Conservation (phyloP, 2,113 vertebrate species). For the Rhineura floridana region DNA sequence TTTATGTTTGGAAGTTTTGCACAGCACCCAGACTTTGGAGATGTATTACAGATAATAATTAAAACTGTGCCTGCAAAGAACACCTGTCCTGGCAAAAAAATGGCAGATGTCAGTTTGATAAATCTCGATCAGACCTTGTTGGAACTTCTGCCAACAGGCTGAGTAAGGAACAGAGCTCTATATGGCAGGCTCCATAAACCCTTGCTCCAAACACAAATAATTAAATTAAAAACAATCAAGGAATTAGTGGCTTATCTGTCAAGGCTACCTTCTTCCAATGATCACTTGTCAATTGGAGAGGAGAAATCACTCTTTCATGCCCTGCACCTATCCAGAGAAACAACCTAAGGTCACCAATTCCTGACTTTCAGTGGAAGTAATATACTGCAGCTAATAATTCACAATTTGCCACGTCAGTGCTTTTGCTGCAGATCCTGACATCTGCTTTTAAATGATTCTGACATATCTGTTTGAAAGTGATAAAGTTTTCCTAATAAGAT, state of each 20-base stretch:
- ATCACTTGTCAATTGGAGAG: neutral
- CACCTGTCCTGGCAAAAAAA: too few species aligned
- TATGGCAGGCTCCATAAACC: neutral
- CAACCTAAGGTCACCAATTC: neutral
- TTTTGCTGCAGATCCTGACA: neutral
- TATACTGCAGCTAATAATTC: neutral
- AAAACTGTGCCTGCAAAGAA: neutral
- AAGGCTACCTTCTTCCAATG: neutral
- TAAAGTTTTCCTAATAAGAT: neutral
- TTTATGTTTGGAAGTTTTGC: neutral
- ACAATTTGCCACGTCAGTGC: neutral
- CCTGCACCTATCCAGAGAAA: neutral
- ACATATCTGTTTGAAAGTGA: neutral
- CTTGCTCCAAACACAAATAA: neutral
- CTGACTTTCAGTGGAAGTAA: neutral
- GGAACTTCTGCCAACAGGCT: neutral
- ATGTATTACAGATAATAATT: neutral
- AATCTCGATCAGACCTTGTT: neutral
- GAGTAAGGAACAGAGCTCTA: neutral
- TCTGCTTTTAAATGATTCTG: conserved; percentile 4
- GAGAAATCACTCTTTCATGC: neutral
- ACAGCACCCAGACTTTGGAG: neutral
- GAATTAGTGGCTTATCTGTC: neutral
- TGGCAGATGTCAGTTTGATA: neutral
- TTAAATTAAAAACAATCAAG: conserved; percentile 4